A percentile compares a stretch with the other conserved stretches of the same genome.
Evolutionary conservation across 2,888 invertebrate genomes (phyloP).

Genomic region (Priocnemis perturbator): DNA sequence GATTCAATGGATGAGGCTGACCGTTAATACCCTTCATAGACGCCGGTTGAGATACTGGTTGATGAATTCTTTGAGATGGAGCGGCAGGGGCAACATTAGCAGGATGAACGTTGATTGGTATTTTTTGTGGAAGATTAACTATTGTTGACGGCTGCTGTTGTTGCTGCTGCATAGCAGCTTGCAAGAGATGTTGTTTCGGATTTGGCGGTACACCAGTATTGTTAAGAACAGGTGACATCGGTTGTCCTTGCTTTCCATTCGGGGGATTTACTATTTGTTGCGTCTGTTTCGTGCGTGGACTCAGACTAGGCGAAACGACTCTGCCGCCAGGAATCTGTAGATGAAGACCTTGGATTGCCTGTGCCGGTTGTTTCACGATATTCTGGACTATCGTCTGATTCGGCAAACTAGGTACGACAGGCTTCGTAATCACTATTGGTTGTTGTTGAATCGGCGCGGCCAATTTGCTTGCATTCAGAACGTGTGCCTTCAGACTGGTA

Average conservation of each 20-base stretch:
- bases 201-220: slow-evolving; percentile 69
- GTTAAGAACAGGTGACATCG: slow-evolving; percentile 71
- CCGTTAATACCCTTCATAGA: slow-evolving; percentile 68
- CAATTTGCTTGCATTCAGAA: slow-evolving; percentile 76
- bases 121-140: slow-evolving; percentile 69
- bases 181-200: slow-evolving; percentile 75
- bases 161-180: slow-evolving; percentile 72
- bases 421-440: slow-evolving; percentile 64
- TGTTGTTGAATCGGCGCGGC: slow-evolving; percentile 54
- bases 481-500: slow-evolving; percentile 81
- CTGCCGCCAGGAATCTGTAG: slow-evolving; percentile 65
- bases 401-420: slow-evolving; percentile 56
- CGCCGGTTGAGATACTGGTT: slow-evolving; percentile 63
- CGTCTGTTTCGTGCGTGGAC: slow-evolving; percentile 63
- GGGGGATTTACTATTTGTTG: slow-evolving; percentile 43
- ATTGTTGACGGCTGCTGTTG: slow-evolving; percentile 54
- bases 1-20: slow-evolving; percentile 71
- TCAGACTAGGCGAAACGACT: slow-evolving; percentile 67
- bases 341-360: slow-evolving; percentile 64
- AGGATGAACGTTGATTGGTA: slow-evolving; percentile 64
- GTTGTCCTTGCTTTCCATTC: slow-evolving; percentile 67
- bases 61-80: slow-evolving; percentile 62
- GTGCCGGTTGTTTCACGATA: slow-evolving; percentile 66
- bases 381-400: slow-evolving; percentile 65
- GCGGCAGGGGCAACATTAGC: slow-evolving; percentile 55